Base-by-base conservation (phyloP, 2,797 vertebrate species). In the Acanthornis magna region DNA sequence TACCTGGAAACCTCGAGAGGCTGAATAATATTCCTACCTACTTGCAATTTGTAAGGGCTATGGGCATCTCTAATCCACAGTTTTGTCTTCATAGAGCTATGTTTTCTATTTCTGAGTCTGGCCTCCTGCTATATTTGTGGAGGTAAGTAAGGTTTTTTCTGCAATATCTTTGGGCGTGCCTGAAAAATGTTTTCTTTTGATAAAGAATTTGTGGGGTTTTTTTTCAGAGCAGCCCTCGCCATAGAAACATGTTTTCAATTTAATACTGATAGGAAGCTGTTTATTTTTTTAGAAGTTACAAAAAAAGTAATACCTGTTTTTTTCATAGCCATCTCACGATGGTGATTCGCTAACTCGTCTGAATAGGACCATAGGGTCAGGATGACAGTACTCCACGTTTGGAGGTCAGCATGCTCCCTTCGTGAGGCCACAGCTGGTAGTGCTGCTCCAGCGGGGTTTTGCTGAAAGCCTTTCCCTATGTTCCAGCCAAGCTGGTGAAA, bases 161-260 rank as follows among this genome's bases (percentile, higher is more conserved):
- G 36, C 48, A 62, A 1, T 82, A 75, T 74, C 89, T 91, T 67
- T 0, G 89, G 95, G 95, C 0, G 94, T 92, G 96, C 34, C 93
- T 94, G 83, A 79, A 67, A 77, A 96, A 85, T 95, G 94, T 96
- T 94, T 85, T 88, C 73, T 38, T 94, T 85, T 84, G 95, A 97
- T 97, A 97, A 96, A 94, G 57, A 68, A 65, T 47, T 81, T 0
- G 2, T 29, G 5, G 9, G 1, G 3, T 18, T 13, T 20, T 67
- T 96, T 91, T 53, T 11, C 47, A 66, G 45, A 65, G 50, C 27
- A 93, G 23, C 9, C 38, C 15, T 79, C 1, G 0, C 47, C 27
- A 27, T 6, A 90, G 71, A 40, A 81, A 55, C 9, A 60, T 61
- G 22, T 57, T 91, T 60, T 77, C 45, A 55, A 25, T 42, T 90